Conservation (phyloP, 2,113 vertebrate species). For the Fregata magnificens region DNA sequence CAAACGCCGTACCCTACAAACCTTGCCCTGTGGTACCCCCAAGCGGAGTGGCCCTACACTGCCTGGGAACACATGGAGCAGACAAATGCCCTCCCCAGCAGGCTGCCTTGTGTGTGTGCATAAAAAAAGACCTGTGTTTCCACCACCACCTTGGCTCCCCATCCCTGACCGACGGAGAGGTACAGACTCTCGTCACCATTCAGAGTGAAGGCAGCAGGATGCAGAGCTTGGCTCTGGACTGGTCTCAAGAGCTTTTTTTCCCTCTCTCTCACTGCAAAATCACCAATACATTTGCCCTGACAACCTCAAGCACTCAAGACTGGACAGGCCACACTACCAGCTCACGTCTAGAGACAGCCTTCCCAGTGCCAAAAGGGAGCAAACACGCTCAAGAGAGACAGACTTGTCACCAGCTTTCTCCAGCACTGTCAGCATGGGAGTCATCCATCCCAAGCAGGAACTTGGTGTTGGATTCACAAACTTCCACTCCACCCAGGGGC, state of each 20-base stretch:
- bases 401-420: neutral
- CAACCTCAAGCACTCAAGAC: neutral
- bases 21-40: neutral
- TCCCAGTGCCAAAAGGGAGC: neutral
- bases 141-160: neutral
- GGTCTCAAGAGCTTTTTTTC: neutral
- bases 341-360: neutral
- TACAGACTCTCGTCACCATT: neutral
- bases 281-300: neutral
- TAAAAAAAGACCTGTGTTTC: neutral
- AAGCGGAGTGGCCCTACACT: too few relatives aligned
- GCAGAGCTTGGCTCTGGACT: neutral
- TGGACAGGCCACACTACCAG: accelerated
- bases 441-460: neutral
- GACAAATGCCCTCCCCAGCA: neutral
- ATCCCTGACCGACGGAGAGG: neutral
- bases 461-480: neutral
- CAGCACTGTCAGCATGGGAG: neutral
- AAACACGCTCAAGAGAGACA: neutral
- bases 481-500: neutral
- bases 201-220: neutral
- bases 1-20: neutral
- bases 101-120: neutral
- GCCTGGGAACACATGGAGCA: neutral
- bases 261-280: neutral